These are phyloP conservation scores for Pseudomyrmex pallidus DNA, from an alignment of 1,140 invertebrate genomes.

Conservation along the genomic window DNA sequence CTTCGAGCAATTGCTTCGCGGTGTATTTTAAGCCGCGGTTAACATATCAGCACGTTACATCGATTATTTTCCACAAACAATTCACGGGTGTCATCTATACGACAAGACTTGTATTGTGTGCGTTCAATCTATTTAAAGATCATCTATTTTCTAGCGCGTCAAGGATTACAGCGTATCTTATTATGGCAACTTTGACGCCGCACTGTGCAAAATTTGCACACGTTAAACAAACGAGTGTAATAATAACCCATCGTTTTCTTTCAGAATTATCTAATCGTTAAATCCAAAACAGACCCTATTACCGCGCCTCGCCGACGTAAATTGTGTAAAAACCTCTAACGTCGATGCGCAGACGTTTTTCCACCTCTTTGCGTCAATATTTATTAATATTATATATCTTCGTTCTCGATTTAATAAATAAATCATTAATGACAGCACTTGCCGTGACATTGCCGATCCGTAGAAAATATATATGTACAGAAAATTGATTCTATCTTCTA, in stretches of 20 bases:
- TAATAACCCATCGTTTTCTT: conserved; percentile 30
- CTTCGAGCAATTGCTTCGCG: background rate
- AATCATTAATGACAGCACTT: conserved; percentile 26
- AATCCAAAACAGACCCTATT: conserved; percentile 9
- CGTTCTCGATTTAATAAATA: conserved; percentile 9
- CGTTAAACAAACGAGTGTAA: conserved; percentile 42
- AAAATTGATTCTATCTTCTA: background rate
- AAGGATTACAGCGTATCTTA: conserved; percentile 25
- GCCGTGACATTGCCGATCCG: background rate
- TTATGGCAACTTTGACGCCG: conserved; percentile 29
- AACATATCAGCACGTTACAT: conserved; percentile 11
- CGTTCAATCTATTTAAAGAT: conserved; percentile 55
- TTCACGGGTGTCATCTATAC: conserved; percentile 1
- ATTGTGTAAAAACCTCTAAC: conserved; percentile 6
- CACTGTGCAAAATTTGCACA: conserved; percentile 36
- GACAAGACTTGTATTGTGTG: conserved; percentile 37
- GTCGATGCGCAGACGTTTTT: background rate
- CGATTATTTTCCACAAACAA: conserved; percentile 42
- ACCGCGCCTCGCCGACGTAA: conserved; percentile 15
- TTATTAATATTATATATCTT: conserved; percentile 30
- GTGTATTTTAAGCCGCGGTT: conserved; percentile 28
- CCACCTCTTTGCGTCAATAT: conserved; percentile 46
- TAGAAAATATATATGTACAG: background rate
- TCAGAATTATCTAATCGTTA: conserved; percentile 53
- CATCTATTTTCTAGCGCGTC: conserved; percentile 41